Percentiles rank a stretch among this genome's conserved stretches.
Evolutionary conservation across 2,113 vertebrate genomes (phyloP).

Genomic region (Bagarius yarrelli): DNA sequence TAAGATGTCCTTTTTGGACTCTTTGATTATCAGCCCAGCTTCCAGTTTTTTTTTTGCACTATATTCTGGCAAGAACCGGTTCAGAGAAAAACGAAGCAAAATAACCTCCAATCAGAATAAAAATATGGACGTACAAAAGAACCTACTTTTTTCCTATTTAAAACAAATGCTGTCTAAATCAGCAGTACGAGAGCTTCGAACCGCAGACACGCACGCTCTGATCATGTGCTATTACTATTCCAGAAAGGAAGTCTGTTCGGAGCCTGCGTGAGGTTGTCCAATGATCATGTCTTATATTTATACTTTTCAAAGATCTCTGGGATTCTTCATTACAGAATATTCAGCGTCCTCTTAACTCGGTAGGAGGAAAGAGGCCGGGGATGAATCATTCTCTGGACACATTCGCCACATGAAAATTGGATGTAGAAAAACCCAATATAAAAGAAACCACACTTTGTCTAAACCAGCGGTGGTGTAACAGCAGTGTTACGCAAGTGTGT

Average conservation of each 20-base stretch:
- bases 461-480: not conserved
- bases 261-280: not conserved
- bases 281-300: constrained; percentile 17
- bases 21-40: not conserved
- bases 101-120: not conserved
- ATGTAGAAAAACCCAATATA: not conserved
- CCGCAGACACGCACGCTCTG: not conserved
- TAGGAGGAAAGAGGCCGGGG: not conserved
- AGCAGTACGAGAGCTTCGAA: not conserved
- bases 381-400: constrained; percentile 1
- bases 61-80: not conserved
- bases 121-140: not conserved
- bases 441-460: not conserved
- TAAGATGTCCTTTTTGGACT: not conserved
- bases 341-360: not conserved
- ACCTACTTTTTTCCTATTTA: not conserved
- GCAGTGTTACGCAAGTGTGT: not conserved
- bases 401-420: not conserved
- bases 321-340: constrained; percentile 14
- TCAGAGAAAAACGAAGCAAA: not conserved
- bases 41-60: not conserved
- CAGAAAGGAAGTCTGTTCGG: not conserved
- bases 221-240: constrained; percentile 4
- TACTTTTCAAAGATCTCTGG: constrained; percentile 5
- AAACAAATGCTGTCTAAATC: constrained; percentile 17